phyloP scores from a whole-genome alignment of 2,888 invertebrate species.

The Drosophila paracracens region DNA sequence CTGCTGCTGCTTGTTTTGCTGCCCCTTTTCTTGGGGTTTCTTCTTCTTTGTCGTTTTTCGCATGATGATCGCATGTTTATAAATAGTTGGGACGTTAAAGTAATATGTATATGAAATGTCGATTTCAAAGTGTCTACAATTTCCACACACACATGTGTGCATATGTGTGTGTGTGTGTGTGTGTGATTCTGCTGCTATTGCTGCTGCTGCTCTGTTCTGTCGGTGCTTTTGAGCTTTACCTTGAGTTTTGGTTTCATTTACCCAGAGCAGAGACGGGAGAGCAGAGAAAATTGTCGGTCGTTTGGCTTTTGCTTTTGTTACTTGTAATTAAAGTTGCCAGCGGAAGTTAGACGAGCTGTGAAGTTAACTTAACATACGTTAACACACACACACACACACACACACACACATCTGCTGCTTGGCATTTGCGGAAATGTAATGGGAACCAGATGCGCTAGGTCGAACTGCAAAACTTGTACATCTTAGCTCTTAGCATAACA shows the following conservation, averaged over 20 bases:
- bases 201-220: constrained; percentile 23
- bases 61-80: constrained; percentile 78
- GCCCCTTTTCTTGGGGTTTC: constrained; percentile 28
- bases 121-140: constrained; percentile 70
- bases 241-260: constrained; percentile 76
- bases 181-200: background rate
- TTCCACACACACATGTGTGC: constrained; percentile 43
- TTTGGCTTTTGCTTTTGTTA: constrained; percentile 56
- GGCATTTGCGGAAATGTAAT: constrained; percentile 71
- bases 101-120: constrained; percentile 70
- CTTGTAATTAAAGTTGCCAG: constrained; percentile 78
- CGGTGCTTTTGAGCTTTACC: constrained; percentile 68
- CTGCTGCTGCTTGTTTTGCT: constrained; percentile 14
- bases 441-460: constrained; percentile 58
- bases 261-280: constrained; percentile 34
- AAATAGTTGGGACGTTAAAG: constrained; percentile 70
- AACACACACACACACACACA: background rate
- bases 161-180: constrained; percentile 10
- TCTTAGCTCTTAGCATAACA: constrained; percentile 13
- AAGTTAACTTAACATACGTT: constrained; percentile 51
- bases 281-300: constrained; percentile 65
- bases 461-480: constrained; percentile 29
- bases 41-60: constrained; percentile 30
- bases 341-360: constrained; percentile 78
- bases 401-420: constrained; percentile 31